Percentiles rank a stretch among this genome's conserved stretches.
Evolutionary conservation across 1,140 invertebrate species (phyloP).

Genomic region (Portunus trituberculatus): DNA sequence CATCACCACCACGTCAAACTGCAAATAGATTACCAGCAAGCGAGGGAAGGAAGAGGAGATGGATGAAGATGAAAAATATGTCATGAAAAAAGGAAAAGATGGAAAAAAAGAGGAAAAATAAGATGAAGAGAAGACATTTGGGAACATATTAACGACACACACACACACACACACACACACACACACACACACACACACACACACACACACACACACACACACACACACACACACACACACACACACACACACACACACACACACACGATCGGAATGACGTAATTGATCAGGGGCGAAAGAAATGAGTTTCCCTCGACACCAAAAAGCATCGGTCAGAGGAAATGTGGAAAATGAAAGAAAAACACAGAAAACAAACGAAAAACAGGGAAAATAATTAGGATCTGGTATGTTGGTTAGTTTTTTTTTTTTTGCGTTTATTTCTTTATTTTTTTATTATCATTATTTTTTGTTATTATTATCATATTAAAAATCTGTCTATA

Average conservation of each 20-base stretch:
- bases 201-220: conserved; percentile 4
- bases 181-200: conserved; percentile 45
- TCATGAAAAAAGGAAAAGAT: background rate
- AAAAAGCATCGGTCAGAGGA: conserved; percentile 58
- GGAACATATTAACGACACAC: background rate
- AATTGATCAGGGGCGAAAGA: conserved; percentile 73
- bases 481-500: background rate
- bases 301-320: conserved; percentile 62
- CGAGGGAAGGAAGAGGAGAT: background rate
- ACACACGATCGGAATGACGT: conserved; percentile 61
- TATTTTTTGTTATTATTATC: too few relatives aligned
- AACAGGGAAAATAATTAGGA: background rate
- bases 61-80: background rate
- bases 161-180: conserved; percentile 30
- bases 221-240: background rate
- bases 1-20: background rate
- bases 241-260: conserved; percentile 32
- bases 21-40: conserved; percentile 23
- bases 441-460: too few relatives aligned
- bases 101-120: background rate
- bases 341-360: background rate
- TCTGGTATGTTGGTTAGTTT: background rate
- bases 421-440: too few relatives aligned
- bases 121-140: background rate
- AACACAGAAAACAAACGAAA: background rate